Base-by-base conservation (phyloP, 2,113 vertebrate species). In the Casuarius casuarius region DNA sequence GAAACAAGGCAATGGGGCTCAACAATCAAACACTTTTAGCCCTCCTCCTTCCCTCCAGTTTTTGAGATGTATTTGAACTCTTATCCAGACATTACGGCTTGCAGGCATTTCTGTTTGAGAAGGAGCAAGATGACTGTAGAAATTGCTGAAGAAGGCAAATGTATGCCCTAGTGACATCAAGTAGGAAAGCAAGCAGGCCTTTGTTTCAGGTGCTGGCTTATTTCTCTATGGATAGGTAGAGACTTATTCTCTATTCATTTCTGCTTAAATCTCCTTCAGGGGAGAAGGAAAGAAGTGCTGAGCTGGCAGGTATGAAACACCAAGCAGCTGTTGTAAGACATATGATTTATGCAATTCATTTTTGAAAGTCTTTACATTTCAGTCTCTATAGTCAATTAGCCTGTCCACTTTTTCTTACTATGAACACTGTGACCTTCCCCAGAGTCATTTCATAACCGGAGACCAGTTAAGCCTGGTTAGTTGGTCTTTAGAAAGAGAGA, bases 81-180 rank as follows among this genome's bases (percentile, higher is more conserved):
- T 2, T 35, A 79, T 44, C 7, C 42, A 82, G 48, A 63, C 31
- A 29, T 13, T 31, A 31, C 29, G 23, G 35, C n/a, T 52, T 90
- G 29, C 29, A 94, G 54, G 40, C 0, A 0, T 51, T 71, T 77
- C 29, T 81, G 23, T 35, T 77, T 86, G 44, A 74, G 63, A 77
- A 72, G 20, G 25, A 76, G 13, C 1, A 4, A 76, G 21, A 73
- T 17, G 4, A 44, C 35, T 77, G 8, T 26, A 35, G 19, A 62
- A 91, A 79, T 7, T 28, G 20, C 40, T 84, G 65, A 40, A 63
- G 59, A 17, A 48, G 31, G 3, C 9, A 86, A 35, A 46, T 4
- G 0, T 31, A 12, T 54, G 25, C 2, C 22, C 25, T 51, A 44
- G 40, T 0, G 1, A 46, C 25, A 44, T 7, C 35, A 68, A 54